Percentiles rank a stretch among this genome's conserved stretches.
phyloP scores from a whole-genome alignment of 2,888 invertebrate genomes.

The Leucozona laternaria region DNA sequence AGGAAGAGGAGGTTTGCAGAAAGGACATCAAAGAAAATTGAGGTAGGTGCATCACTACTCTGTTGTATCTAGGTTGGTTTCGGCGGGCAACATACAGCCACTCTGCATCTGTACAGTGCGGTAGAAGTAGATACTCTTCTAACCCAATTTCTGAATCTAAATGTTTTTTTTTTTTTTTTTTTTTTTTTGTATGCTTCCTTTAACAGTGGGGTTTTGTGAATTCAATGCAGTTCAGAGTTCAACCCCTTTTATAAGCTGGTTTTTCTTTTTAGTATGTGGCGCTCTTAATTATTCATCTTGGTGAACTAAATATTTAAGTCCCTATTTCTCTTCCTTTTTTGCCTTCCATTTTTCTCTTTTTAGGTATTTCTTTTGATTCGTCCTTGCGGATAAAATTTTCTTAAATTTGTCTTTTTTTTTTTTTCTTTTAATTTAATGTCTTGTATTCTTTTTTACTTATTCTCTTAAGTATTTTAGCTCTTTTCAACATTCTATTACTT shows the following conservation, averaged over 20 bases:
- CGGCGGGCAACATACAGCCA: conserved; percentile 68
- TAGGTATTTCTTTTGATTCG: neutral
- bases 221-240: conserved; percentile 75
- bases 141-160: conserved; percentile 71
- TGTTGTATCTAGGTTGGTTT: conserved; percentile 72
- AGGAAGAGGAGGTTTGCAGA: conserved; percentile 53
- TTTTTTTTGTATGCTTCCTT: conserved; percentile 25
- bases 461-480: conserved; percentile 10
- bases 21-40: conserved; percentile 73
- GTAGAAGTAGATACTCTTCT: conserved; percentile 74
- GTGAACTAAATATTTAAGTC: conserved; percentile 36
- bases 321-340: conserved; percentile 12
- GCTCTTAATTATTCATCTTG: conserved; percentile 71
- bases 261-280: conserved; percentile 30
- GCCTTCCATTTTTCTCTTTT: neutral
- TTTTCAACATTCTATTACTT: conserved; percentile 2
- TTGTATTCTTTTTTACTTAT: neutral
- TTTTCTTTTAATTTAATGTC: neutral
- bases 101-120: conserved; percentile 60
- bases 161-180: conserved; percentile 42
- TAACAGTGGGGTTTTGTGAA: conserved; percentile 57
- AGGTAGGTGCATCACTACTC: conserved; percentile 72
- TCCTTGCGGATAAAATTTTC: conserved; percentile 12
- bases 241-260: conserved; percentile 67
- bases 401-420: conserved; percentile 11